Conservation (phyloP, 2,888 invertebrate species). For the Bembecia ichneumoniformis region DNA sequence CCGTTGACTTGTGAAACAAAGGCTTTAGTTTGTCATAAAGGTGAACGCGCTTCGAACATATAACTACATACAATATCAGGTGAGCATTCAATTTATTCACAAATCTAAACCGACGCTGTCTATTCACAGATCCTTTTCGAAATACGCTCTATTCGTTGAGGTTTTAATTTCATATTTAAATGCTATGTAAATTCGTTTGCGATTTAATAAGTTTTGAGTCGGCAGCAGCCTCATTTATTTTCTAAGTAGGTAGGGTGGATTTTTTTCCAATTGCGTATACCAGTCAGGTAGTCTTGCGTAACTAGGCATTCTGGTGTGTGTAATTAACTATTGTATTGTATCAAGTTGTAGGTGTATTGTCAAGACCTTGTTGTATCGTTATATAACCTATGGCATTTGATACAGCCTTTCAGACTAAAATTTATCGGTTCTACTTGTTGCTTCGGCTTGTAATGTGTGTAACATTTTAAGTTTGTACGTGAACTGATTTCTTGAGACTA, state of each 20-base stretch:
- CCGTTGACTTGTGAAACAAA: conserved; percentile 66
- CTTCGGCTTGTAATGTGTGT: not conserved
- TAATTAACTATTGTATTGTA: conserved; percentile 53
- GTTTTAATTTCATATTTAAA: not conserved
- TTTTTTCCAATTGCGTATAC: conserved; percentile 34
- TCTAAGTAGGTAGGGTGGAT: conserved; percentile 43
- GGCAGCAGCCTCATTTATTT: conserved; percentile 44
- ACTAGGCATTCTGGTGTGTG: conserved; percentile 26
- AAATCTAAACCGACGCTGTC: no score
- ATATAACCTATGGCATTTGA: conserved; percentile 59
- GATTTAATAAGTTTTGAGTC: conserved; percentile 45
- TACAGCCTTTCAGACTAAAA: conserved; percentile 38
- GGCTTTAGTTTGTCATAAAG: conserved; percentile 57
- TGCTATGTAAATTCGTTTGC: conserved; percentile 6
- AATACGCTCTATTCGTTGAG: no score
- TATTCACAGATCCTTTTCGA: no score
- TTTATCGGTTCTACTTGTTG: not conserved
- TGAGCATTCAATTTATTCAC: no score
- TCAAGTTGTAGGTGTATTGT: conserved; percentile 24
- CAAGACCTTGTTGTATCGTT: conserved; percentile 26
- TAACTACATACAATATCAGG: conserved; percentile 26
- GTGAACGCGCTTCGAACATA: conserved; percentile 53
- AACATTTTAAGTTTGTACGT: no score
- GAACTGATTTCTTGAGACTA: no score
- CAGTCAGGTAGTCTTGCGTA: conserved; percentile 11